These are phyloP conservation scores for Terebella lapidaria DNA, from an alignment of 2,888 invertebrate species.

Conservation along the genomic window DNA sequence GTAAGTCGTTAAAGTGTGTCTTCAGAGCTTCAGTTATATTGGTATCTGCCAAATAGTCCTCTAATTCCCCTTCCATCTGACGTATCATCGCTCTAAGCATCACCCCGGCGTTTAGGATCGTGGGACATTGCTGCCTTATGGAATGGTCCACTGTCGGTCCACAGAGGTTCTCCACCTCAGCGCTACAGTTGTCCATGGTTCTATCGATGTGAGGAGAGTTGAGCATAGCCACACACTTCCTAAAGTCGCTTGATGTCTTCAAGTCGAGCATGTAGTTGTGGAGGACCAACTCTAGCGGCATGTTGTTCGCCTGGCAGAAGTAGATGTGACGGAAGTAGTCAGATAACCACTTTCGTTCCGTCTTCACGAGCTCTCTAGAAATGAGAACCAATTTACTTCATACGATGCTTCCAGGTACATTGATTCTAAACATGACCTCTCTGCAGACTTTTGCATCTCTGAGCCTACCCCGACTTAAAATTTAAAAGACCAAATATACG, in stretches of 20 bases:
- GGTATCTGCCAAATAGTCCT: neutral
- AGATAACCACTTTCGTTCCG: neutral
- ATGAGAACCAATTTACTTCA: no score
- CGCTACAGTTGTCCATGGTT: neutral
- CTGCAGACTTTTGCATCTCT: no score
- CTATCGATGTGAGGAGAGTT: neutral
- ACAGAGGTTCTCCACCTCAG: neutral
- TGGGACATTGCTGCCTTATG: neutral
- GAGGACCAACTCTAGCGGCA: neutral
- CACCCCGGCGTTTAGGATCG: neutral
- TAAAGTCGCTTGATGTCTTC: neutral
- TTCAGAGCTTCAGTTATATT: neutral
- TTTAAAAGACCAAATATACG: no score
- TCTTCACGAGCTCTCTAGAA: neutral
- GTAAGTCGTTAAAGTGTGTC: neutral
- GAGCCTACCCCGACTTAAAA: no score
- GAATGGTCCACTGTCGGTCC: neutral
- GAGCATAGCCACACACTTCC: neutral
- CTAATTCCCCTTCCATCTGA: neutral
- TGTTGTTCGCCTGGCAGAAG: neutral
- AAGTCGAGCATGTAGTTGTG: conserved; percentile 1
- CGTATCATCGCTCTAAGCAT: neutral
- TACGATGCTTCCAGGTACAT: no score
- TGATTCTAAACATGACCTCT: no score
- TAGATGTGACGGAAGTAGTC: neutral